Base-by-base conservation (phyloP, 2,797 vertebrate genomes). In the Pipistrellus pipistrellus region DNA sequence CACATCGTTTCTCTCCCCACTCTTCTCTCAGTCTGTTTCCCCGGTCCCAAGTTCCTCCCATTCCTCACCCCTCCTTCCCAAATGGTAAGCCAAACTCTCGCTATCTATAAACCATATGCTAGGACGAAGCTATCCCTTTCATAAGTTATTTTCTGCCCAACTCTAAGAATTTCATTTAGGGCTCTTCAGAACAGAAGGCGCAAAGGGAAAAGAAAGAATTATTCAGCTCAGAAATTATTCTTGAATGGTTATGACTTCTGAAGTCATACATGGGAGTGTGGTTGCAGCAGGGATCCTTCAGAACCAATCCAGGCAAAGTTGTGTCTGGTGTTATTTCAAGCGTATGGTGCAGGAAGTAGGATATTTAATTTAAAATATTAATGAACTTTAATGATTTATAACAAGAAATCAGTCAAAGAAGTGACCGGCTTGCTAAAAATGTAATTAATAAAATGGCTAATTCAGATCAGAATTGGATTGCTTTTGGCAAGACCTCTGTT, bases 371-470 rank as follows among this genome's bases (percentile, higher is more conserved):
- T 91, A 69, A 35, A 85, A 41, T 90, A 87, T 91, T 81, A 93
- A 95, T 83, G 73, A 91, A 85, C 53, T 83, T 76, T 96, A 95
- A 93, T 95, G n/a, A 20, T 83, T 46, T 59, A 48, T 94, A 95
- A 93, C 51, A 93, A 96, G 89, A 96, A 93, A 92, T 93, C 35
- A 85, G 48, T n/a, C 30, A 96, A 94, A 90, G 23, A 96, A 91
- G 69, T 94, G 90, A 91, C 91, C 85, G 53, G 23, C 69, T 95
- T 92, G 17, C 41, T 93, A 94, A 88, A 95, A 94, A 89, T 86
- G 32, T 87, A 95, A 97, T 93, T 97, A 96, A 94, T 91, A 88
- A 90, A 95, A 95, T 95, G 82, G 82, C 76, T 94, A 94, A 96
- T 89, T 96, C 72, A 64, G 68, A 46, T 82, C 81, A 91, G 51